Base-by-base conservation (phyloP, 2,797 vertebrate genomes). In the Microcaecilia unicolor region DNA sequence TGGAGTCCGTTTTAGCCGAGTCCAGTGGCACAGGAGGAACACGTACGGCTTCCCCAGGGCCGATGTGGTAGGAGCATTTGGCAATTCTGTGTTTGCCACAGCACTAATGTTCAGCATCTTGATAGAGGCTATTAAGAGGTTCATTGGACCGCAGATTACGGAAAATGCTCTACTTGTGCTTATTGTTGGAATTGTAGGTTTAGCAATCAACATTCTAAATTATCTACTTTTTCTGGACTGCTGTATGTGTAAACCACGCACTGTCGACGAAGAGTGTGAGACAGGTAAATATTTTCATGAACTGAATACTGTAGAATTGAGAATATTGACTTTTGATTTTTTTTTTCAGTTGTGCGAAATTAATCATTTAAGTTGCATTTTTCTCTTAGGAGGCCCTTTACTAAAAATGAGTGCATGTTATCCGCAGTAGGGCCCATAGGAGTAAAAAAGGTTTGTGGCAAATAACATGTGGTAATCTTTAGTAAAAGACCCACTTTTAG, bases 61-160 rank as follows among this genome's bases (percentile, higher is more conserved):
- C 0, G 82, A 85, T 0, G 82, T 77, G 3, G 34, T 86, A 24
- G 81, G 81, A 1, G 83, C 82, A 1, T 84, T 85, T 2, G 73
- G 81, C 44, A 86, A 84, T 42, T 17, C 70, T 0, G 2, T 84
- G n/a, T 85, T 86, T 10, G 79, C 78, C 2, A 31, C 72, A 0
- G 83, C 81, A 1, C 49, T 85, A 5, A 82, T 77, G 79, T 78
- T 86, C 31, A 76, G 72, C 52, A 61, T 86, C 51, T 50, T 82
- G 0, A 10, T 83, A 2, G 80, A 85, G 46, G 63, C 77, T 0
- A 6, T 83, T 61, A 80, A 82, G 43, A 71, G 82, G 32, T 81
- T 63, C 1, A 45, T 78, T 17, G 43, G 12, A 2, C 81, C 81
- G 5, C 63, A 80, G 56, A 82, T 71, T 72, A 84, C 80, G 0